Conservation (phyloP, 2,113 vertebrate genomes). For the Scolopax mira region DNA sequence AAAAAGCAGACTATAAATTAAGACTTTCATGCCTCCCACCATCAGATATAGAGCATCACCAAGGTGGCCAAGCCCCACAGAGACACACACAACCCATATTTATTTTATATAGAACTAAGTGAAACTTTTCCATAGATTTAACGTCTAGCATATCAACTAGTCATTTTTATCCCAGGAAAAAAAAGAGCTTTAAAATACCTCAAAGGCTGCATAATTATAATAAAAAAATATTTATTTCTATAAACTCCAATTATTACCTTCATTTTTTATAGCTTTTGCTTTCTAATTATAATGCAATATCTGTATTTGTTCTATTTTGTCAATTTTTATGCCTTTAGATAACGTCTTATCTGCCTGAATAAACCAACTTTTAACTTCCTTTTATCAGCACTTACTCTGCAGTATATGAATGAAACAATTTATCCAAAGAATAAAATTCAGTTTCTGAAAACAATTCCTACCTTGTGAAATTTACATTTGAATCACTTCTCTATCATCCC, state of each 20-base stretch:
- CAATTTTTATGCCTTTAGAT: background rate
- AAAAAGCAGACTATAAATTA: slow-evolving; percentile 4
- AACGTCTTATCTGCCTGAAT: background rate
- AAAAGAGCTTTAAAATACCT: background rate
- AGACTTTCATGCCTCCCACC: background rate
- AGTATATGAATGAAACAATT: background rate
- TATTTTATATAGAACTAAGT: background rate
- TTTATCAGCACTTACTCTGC: background rate
- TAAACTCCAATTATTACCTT: background rate
- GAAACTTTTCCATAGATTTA: background rate
- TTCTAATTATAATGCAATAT: background rate
- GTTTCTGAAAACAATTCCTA: background rate
- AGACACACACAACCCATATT: background rate
- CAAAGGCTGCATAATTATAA: background rate
- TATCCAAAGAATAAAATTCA: background rate
- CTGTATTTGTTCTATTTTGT: background rate
- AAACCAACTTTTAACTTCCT: background rate
- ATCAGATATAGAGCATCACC: background rate
- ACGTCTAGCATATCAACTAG: background rate
- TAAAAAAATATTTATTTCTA: background rate
- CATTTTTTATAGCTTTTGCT: background rate
- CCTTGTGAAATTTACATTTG: background rate
- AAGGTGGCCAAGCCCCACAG: background rate
- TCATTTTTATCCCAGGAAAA: background rate
- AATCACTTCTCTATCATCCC: background rate